Base-by-base conservation (phyloP, 2,113 vertebrate genomes). In the Centrocercus urophasianus region DNA sequence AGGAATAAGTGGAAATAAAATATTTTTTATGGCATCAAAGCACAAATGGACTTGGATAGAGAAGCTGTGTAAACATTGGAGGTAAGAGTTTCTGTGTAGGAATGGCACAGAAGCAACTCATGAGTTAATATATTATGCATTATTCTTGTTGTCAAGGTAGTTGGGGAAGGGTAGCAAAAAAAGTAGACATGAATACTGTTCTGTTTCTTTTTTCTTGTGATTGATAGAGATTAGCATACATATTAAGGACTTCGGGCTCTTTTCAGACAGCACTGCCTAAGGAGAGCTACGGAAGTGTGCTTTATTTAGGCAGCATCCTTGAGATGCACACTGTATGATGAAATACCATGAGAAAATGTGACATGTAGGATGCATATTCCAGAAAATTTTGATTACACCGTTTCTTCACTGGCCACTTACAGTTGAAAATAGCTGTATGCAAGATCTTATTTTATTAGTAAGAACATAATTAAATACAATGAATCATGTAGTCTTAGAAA, bases 381-480 rank as follows among this genome's bases (percentile, higher is more conserved):
- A 43, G 81, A 85, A 91, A 85, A 78, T 84, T 60, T 86, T 86
- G 47, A 30, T 81, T 78, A 17, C 16, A 13, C 36, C 88, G 25
- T 81, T 80, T 88, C 65, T 67, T 93, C 80, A 65, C 80, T 93
- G 93, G 78, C 93, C 80, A 56, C 69, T 95, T 79, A 57, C n/a
- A 64, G 13, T 42, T 83, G 90, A 80, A 95, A 93, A 86, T 56
- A 90, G 22, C 73, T 92, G 32, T 75, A 52, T 81, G 80, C 42
- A 81, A 91, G 83, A 65, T 72, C 61, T 92, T 88, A 38, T 43
- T 78, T 78, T 75, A 57, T 71, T 40, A 74, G 5, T 18, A 48
- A 80, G 21, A 80, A 48, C 25, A 54, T 77, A 71, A 34, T 81
- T 90, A 92, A 84, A 74, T 83, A 86, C 52, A 56, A 48, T 93